Conservation (phyloP, 2,888 invertebrate species). For the Dryobota labecula region DNA sequence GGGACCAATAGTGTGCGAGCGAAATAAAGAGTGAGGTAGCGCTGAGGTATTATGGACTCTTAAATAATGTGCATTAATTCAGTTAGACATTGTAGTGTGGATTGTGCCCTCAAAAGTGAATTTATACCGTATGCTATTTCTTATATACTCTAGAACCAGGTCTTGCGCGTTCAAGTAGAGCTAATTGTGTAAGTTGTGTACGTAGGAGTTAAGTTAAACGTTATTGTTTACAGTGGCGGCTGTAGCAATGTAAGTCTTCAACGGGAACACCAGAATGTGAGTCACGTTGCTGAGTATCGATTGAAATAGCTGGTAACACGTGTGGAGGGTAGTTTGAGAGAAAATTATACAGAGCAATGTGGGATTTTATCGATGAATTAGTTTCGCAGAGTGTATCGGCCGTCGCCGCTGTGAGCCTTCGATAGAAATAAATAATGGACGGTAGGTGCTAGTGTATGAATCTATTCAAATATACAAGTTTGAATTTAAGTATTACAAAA, state of each 20-base stretch:
- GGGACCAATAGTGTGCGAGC: too few relatives aligned
- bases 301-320: neutral
- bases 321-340: neutral
- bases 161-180: neutral
- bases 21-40: too few relatives aligned
- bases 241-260: constrained; percentile 4
- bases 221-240: constrained; percentile 21
- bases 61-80: too few relatives aligned
- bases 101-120: neutral
- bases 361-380: too few relatives aligned
- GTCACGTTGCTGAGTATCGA: constrained; percentile 33
- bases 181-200: constrained; percentile 28
- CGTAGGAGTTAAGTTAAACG: constrained; percentile 8
- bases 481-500: too few relatives aligned
- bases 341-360: neutral
- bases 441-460: too few relatives aligned
- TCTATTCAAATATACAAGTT: too few relatives aligned
- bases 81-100: too few relatives aligned
- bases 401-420: too few relatives aligned
- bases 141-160: neutral
- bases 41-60: too few relatives aligned
- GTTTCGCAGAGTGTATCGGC: too few relatives aligned
- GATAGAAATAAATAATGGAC: too few relatives aligned
- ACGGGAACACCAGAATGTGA: neutral
- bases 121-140: neutral